Base-by-base conservation (phyloP, 1,140 invertebrate species). In the Calliphora vicina region DNA sequence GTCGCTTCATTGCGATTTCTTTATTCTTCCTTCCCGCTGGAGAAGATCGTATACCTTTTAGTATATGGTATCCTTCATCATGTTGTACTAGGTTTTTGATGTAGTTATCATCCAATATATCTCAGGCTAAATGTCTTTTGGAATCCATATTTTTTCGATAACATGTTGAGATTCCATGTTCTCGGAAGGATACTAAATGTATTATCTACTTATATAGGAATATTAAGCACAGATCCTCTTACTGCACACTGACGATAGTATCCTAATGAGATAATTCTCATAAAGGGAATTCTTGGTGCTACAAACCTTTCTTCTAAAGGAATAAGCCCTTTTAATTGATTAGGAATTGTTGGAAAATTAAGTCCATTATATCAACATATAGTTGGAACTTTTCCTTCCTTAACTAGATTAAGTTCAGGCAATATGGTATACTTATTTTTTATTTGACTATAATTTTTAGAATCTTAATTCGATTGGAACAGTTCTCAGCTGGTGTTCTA, bases 1-100 rank as follows among this genome's bases (percentile, higher is more conserved):
- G 85, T n/a, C 82, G 71, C 10, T 84, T 85, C 50, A 85, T 85
- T 86, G 85, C 83, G 85, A 61, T n/a, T n/a, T n/a, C n/a, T n/a
- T n/a, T n/a, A n/a, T n/a, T n/a, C n/a, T n/a, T n/a, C n/a, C n/a
- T n/a, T n/a, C n/a, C n/a, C n/a, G 85, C 82, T n/a, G 86, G 84
- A 17, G 84, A 84, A 67, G 84, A 83, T 29, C 82, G 29, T 73
- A 84, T 81, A 17, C 61, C 26, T 85, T 85, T 17, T 42, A 85
- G 82, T 45, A 87, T 82, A 82, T 83, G 72, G 72, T 82, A 86
- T 23, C 85, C 83, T 29, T 84, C 85, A 57, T 85, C 76, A 29
- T 82, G 74, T n/a, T n/a, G n/a, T n/a, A n/a, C n/a, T n/a, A n/a
- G n/a, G n/a, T n/a, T n/a, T n/a, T n/a, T n/a, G n/a, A n/a, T n/a